These are phyloP conservation scores for Drosophila truncata DNA, from an alignment of 1,140 invertebrate species.

Conservation along the genomic window DNA sequence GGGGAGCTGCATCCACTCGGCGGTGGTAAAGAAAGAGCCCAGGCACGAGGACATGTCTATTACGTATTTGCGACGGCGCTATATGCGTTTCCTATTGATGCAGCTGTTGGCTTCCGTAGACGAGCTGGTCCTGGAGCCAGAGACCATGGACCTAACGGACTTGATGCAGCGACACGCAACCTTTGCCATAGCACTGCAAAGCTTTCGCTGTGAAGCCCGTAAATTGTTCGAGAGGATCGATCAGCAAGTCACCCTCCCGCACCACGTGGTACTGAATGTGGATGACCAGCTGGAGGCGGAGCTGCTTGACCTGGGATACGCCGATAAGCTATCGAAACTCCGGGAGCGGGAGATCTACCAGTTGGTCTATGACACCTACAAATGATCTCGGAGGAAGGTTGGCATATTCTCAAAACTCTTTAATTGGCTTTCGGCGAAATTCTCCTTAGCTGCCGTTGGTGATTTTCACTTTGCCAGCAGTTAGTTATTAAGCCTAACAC, in stretches of 20 bases:
- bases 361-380: slow-evolving; percentile 27
- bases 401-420: slow-evolving; percentile 56
- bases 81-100: slow-evolving; percentile 59
- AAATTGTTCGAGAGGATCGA: slow-evolving; percentile 50
- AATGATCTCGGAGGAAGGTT: not conserved
- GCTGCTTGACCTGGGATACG: slow-evolving; percentile 49
- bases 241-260: slow-evolving; percentile 16
- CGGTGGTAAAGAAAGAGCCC: not conserved
- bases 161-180: not conserved
- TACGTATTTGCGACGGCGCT: slow-evolving; percentile 38
- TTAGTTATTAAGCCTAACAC: slow-evolving; percentile 42
- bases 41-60: slow-evolving; percentile 10
- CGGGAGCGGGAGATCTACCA: slow-evolving; percentile 48
- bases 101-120: slow-evolving; percentile 46
- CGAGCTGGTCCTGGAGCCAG: slow-evolving; percentile 16
- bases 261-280: slow-evolving; percentile 44
- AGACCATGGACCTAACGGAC: not conserved
- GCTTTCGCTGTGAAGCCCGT: slow-evolving; percentile 51
- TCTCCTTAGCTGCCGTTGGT: slow-evolving; percentile 58
- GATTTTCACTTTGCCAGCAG: slow-evolving; percentile 60
- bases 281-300: slow-evolving; percentile 27
- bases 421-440: slow-evolving; percentile 64
- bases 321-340: slow-evolving; percentile 18
- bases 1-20: slow-evolving; percentile 17
- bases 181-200: slow-evolving; percentile 26